A percentile compares a stretch with the other conserved stretches of the same genome.
phyloP scores from a whole-genome alignment of 2,113 vertebrate species.

The Notiomystis cincta region DNA sequence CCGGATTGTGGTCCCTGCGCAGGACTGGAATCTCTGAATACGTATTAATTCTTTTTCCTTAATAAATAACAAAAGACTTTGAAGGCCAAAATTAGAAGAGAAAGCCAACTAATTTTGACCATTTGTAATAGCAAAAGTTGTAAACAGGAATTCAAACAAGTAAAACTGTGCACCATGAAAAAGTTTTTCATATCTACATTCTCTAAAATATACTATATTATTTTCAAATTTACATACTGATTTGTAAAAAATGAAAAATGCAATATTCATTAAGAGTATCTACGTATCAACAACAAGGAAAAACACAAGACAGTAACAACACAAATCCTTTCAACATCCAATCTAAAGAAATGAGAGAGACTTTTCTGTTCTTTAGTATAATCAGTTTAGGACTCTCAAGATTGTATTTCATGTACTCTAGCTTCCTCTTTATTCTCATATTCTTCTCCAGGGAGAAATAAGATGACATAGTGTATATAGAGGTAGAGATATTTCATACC shows the following conservation, averaged over 20 bases:
- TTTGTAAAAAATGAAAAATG: not conserved
- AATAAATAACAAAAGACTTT: not conserved
- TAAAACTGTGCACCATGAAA: not conserved
- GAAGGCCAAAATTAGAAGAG: not conserved
- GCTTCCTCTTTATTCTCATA: constrained; percentile 10
- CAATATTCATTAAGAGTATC: not conserved
- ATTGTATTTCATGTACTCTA: constrained; percentile 17
- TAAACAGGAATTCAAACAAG: not conserved
- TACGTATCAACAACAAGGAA: not conserved
- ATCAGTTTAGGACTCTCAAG: constrained; percentile 2
- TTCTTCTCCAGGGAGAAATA: constrained; percentile 46
- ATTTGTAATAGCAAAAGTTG: not conserved
- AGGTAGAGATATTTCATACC: not conserved
- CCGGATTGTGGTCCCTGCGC: fast-evolving
- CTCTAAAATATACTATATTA: not conserved
- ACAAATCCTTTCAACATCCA: not conserved
- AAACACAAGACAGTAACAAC: not conserved
- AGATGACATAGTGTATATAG: not conserved
- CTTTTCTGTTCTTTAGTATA: not conserved
- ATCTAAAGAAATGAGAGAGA: not conserved
- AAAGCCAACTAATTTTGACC: not conserved
- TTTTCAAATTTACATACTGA: not conserved
- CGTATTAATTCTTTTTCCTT: not conserved
- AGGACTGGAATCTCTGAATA: not conserved
- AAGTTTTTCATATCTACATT: not conserved